phyloP scores from a whole-genome alignment of 2,797 vertebrate genomes.

The Sebastes miniatus region DNA sequence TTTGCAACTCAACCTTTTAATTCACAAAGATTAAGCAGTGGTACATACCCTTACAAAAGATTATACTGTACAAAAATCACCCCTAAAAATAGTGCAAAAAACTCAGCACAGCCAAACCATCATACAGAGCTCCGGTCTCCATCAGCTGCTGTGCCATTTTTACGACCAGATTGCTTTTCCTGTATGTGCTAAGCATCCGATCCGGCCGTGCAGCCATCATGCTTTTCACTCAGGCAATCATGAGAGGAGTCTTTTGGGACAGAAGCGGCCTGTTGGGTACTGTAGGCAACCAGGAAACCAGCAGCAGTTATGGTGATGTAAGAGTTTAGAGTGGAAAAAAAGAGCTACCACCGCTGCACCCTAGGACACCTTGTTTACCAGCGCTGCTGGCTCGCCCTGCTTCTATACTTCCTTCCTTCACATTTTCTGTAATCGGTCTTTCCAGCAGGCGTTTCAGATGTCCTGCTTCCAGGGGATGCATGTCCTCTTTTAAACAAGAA shows the following conservation, averaged over 20 bases:
- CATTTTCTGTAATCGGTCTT: conserved; percentile 11
- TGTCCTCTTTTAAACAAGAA: background rate
- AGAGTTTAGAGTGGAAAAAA: conserved; percentile 59
- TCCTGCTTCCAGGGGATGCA: conserved; percentile 9
- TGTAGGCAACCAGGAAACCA: conserved; percentile 62
- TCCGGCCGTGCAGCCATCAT: conserved; percentile 20
- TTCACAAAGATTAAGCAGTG: background rate
- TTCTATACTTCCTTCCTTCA: conserved; percentile 34
- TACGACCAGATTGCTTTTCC: conserved; percentile 7
- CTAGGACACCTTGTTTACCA: conserved; percentile 73
- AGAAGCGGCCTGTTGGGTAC: conserved; percentile 28
- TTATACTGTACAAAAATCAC: background rate
- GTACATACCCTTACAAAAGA: background rate
- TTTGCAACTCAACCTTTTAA: conserved; percentile 2
- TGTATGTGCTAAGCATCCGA: background rate
- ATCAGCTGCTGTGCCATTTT: background rate
- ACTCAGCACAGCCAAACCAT: background rate
- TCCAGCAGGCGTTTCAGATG: background rate
- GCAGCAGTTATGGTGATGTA: conserved; percentile 57
- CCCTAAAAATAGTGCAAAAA: background rate
- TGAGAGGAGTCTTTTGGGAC: conserved; percentile 50
- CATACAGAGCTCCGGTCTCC: background rate
- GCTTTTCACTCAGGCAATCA: conserved; percentile 54
- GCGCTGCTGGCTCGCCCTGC: conserved; percentile 1
- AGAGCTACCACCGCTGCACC: conserved; percentile 52